Evolutionary conservation across 2,888 invertebrate genomes (phyloP), one percentile per base, ranked within the genome.

Genomic region (Cerceris rybyensis): DNA sequence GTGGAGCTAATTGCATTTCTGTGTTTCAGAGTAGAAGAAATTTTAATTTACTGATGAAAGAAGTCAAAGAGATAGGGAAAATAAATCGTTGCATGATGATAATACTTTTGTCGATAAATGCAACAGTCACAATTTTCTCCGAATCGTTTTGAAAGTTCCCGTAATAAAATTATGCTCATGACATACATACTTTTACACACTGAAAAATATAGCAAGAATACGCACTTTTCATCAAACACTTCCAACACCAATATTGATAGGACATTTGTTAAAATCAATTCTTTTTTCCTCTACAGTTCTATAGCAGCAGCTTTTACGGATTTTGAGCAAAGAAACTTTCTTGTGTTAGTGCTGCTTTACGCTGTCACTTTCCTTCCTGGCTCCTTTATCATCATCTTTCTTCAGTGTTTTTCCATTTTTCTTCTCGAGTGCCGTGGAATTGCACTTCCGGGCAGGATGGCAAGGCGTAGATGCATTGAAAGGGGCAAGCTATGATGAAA

Each of bases 371-470:
- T 65, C 28, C 28, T 54, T 54, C 14, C 61, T 14, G 9, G 13
- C 17, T 41, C 43, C 71, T 66, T 50, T 58, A 41, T 64, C 74
- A 50, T 76, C 75, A 49, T 68, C 57, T 28, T 16, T 59, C 59
- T 60, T 75, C 59, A 41, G 0, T 8, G 50, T 68, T 52, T 28
- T 49, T n/a, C 39, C 60, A 43, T 42, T 61, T 46, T 50, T 39
- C 28, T 16, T 14, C 8, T 11, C 54, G 28, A 13, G 39, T 39
- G n/a, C 9, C n/a, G 16, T 42, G 17, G 11, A 50, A 2, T 13
- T 2, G 16, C 39, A 7, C 16, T n/a, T 55, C 9, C 52, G 17
- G 14, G 17, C 60, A 41, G 42, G 68, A 54, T 11, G 14, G 11
- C 2, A 11, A 46, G 11, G 55, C 68, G 49, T 60, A 39, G 42